Base-by-base conservation (phyloP, 2,113 vertebrate species). In the Zosterops hypoxanthus region DNA sequence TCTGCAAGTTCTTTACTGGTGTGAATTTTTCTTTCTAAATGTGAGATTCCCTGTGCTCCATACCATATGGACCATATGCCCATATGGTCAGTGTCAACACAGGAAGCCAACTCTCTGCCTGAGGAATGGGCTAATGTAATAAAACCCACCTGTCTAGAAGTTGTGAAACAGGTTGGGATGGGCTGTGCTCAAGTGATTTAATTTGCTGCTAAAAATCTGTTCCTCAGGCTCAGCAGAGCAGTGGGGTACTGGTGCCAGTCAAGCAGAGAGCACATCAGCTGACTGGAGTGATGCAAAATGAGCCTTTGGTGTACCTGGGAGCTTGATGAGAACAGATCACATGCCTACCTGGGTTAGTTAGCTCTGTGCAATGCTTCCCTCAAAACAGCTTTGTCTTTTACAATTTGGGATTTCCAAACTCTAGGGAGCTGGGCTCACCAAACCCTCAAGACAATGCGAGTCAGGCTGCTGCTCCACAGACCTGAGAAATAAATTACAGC, bases 171-270 rank as follows among this genome's bases (percentile, higher is more conserved):
- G 80, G 36, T 63, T 77, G 56, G 41, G 34, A 14, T 72, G 61
- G 20, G 24, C 14, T 87, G 39, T 56, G 84, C 77, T 69, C 57
- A 82, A 31, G 69, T 60, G 56, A 82, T 89, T 84, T 64, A 79
- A 82, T 91, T 95, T 91, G 34, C 61, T 82, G 61, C 69, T 82
- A 33, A 59, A 94, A 82, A 64, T 72, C 81, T 87, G 29, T 75
- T 92, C 26, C n/a, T 71, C 52, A 28, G 70, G 49, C 49, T 82
- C 56, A 85, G 34, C 26, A 44, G 65, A 75, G 49, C 85, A 71
- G 24, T 34, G 57, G 26, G 60, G 11, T 84, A 13, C 57, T 46
- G 63, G 26, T 70, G 46, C 36, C 69, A 39, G 49, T 50, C 84
- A 70, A 85, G 53, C 49, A 89, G 53, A 79, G 65, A 72, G 34